Evolutionary conservation across 2,888 invertebrate species (phyloP), one percentile per base, ranked within the genome.

Genomic region (Fabriciana adippe): DNA sequence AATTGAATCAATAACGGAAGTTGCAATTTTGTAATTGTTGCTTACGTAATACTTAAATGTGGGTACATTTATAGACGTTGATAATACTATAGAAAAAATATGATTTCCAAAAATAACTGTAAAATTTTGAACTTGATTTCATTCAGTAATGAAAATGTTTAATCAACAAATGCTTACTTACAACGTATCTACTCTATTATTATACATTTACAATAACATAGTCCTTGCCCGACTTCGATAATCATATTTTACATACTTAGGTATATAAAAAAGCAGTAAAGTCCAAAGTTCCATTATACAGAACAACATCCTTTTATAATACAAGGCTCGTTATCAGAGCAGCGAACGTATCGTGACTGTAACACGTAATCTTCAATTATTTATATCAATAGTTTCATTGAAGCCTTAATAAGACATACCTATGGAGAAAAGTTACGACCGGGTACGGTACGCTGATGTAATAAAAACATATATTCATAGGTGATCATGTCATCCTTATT

Each of bases 401-500:
- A 71, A 41, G 13, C 26, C 69, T 67, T 65, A 64, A 71, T 64
- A 65, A 67, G 64, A 53, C 59, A 71, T 66, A 67, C 63, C 68
- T 66, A 70, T 67, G 67, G 41, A 56, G 67, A 51, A 56, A 59
- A 71, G 56, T 62, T 57, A 66, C 31, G 16, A 51, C 50, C 41
- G 2, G 31, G 26, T 16, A 16, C 35, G 47, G 31, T 45, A 62
- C 45, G 47, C 21, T 21, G 57, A 11, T 56, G 63, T 63, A 72
- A 71, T 67, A 72, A 72, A 72, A 74, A 69, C 53, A 67, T 65
- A 71, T 72, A 72, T 70, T 69, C 71, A 74, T 73, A 69, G 69
- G 65, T 66, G 60, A 64, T 74, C 67, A 67, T 74, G 74, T 76
- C 76, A 77, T 78, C 78, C 76, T 77, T 76, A 78, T 76, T 75